Percentiles rank a stretch among this genome's conserved stretches.
Evolutionary conservation across 2,888 invertebrate species (phyloP).

Genomic region (Spodoptera littoralis): DNA sequence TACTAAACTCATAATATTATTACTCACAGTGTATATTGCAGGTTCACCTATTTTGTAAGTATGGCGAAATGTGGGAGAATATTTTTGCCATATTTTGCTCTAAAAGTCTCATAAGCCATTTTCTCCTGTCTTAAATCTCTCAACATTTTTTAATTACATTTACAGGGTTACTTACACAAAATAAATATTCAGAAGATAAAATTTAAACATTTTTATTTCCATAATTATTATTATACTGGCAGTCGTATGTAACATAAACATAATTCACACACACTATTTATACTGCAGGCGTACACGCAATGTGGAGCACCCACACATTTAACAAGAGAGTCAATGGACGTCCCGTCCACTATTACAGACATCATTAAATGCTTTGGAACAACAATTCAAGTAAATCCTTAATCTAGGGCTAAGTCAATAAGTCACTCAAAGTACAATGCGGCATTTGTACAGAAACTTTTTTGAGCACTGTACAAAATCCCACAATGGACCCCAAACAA

Average conservation of each 20-base stretch:
- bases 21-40: too few relatives aligned
- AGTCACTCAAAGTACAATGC: constrained; percentile 21
- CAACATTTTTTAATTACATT: too few relatives aligned
- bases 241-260: constrained; percentile 62
- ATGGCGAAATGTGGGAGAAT: too few relatives aligned
- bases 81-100: too few relatives aligned
- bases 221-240: constrained; percentile 60
- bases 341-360: constrained; percentile 40
- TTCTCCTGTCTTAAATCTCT: too few relatives aligned
- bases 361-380: constrained; percentile 78
- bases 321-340: constrained; percentile 60
- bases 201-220: constrained; percentile 52
- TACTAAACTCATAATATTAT: too few relatives aligned
- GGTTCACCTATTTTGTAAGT: too few relatives aligned
- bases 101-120: too few relatives aligned
- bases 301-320: constrained; percentile 47
- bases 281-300: constrained; percentile 40
- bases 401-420: constrained; percentile 39
- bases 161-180: neutral
- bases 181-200: constrained; percentile 31
- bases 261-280: constrained; percentile 49
- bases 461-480: neutral
- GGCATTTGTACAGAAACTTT: constrained; percentile 4
- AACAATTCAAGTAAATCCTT: constrained; percentile 47
- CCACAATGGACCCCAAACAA: constrained; percentile 13